These are phyloP conservation scores for Bagarius yarrelli DNA, from an alignment of 2,113 vertebrate species.

Conservation along the genomic window DNA sequence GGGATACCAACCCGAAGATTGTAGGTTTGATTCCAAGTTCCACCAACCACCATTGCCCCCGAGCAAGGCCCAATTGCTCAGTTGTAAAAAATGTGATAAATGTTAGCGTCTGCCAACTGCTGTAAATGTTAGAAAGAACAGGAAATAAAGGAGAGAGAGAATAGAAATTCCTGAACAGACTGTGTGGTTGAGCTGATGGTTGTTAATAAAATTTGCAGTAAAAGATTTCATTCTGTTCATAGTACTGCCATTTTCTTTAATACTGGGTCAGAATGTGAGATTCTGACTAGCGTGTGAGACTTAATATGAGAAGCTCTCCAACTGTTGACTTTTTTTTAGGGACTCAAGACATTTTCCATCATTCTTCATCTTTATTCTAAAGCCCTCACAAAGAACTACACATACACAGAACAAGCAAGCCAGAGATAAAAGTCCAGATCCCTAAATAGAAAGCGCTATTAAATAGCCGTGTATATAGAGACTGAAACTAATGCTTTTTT, in stretches of 20 bases:
- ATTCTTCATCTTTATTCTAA: background rate
- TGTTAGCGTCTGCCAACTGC: no score
- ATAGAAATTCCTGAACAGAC: no score
- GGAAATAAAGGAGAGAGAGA: no score
- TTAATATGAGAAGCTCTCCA: background rate
- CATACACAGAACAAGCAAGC: background rate
- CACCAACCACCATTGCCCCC: no score
- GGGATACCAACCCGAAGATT: no score
- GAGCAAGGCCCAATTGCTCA: no score
- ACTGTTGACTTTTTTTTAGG: background rate
- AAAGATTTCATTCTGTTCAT: constrained; percentile 1
- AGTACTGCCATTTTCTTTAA: background rate
- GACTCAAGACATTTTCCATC: background rate
- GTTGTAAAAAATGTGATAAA: no score
- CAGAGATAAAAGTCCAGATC: background rate
- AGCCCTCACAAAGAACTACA: background rate
- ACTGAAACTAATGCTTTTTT: constrained; percentile 30
- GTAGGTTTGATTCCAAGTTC: no score
- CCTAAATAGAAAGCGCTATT: constrained; percentile 7
- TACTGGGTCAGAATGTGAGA: background rate
- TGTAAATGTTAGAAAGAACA: no score
- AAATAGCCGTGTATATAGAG: constrained; percentile 8
- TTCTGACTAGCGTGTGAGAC: background rate
- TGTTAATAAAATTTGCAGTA: background rate
- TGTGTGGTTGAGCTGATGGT: background rate